These are phyloP conservation scores for Chaetorhynchus papuensis DNA, from an alignment of 2,113 vertebrate genomes.

Conservation along the genomic window DNA sequence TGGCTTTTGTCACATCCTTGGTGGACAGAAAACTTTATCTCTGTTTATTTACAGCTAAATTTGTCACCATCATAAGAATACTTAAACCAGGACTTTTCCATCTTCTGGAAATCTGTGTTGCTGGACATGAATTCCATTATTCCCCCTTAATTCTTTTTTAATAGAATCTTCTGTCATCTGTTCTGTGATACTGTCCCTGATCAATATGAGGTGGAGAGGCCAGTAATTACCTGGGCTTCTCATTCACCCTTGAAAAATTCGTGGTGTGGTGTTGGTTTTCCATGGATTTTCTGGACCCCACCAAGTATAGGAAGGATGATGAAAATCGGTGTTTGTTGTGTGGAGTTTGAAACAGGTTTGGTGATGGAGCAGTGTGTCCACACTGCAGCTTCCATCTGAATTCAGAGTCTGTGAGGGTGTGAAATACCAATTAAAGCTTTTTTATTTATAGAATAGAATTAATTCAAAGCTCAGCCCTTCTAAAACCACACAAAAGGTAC, in stretches of 20 bases:
- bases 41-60: neutral
- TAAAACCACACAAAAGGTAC: neutral
- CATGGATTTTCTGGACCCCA: neutral
- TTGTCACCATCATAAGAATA: neutral
- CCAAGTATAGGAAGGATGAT: neutral
- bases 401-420: neutral
- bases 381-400: neutral
- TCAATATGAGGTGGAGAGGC: slow-evolving; percentile 5
- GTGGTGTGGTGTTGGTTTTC: neutral
- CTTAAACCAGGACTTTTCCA: neutral
- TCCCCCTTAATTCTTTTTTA: slow-evolving; percentile 16
- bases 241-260: neutral
- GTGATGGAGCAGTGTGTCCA: neutral
- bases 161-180: neutral
- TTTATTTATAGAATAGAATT: neutral
- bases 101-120: neutral
- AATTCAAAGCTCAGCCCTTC: neutral
- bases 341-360: neutral
- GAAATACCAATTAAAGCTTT: neutral
- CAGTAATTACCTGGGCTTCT: neutral
- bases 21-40: neutral
- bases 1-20: neutral
- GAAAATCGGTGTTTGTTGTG: neutral
- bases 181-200: neutral
- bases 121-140: neutral